phyloP scores from a whole-genome alignment of 2,797 vertebrate species.

The Danio jaintianensis region DNA sequence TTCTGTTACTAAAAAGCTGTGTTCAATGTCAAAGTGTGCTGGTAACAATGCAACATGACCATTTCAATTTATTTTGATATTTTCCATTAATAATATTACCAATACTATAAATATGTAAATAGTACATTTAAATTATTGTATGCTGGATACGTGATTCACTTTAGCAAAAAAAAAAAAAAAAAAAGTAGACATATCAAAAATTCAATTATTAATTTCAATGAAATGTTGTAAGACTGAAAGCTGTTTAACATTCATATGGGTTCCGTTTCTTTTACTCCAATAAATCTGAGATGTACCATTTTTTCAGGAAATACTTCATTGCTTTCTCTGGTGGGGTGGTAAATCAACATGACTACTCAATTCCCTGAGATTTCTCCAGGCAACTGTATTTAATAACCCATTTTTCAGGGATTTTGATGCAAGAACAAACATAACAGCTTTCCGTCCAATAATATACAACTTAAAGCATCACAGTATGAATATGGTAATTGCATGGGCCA shows the following conservation, averaged over 20 bases:
- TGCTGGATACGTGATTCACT: too few species aligned
- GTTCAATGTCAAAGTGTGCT: background rate
- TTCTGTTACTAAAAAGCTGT: background rate
- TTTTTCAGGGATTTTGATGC: background rate
- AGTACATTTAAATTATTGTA: too few species aligned
- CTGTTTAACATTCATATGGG: slow-evolving; percentile 4
- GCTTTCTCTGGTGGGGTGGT: background rate
- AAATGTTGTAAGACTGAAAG: too few species aligned
- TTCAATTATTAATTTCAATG: background rate
- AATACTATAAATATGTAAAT: background rate
- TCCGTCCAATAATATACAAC: slow-evolving; percentile 8
- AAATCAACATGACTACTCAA: slow-evolving; percentile 23
- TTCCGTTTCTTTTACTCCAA: background rate
- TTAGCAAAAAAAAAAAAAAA: background rate
- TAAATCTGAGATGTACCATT: background rate
- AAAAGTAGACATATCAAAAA: background rate
- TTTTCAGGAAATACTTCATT: slow-evolving; percentile 13
- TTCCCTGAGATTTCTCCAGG: slow-evolving; percentile 45
- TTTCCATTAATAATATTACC: background rate
- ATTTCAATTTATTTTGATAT: background rate
- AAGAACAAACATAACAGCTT: slow-evolving; percentile 16
- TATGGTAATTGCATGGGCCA: background rate
- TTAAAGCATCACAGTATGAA: background rate
- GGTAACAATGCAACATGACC: background rate
- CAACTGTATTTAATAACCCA: slow-evolving; percentile 69